Base-by-base conservation (phyloP, 92 coral and sea anemone genomes). In the Zoanthus sansibaricus region DNA sequence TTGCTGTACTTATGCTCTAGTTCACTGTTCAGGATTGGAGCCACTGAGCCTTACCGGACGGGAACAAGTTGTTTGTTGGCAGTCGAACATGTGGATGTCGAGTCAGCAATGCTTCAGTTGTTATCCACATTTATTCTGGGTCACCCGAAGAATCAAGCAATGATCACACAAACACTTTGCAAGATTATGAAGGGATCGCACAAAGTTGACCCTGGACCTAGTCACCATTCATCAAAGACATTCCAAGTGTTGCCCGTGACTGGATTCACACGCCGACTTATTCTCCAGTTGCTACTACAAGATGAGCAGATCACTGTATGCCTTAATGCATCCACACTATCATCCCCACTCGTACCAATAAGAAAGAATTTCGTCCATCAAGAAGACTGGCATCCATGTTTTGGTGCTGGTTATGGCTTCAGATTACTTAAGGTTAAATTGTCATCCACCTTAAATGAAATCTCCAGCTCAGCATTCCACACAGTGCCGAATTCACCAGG, bases 301-400 rank as follows among this genome's bases (percentile, higher is more conserved):
- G 99, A 97, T 51, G 97, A 93, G 78, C 91, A 80, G 9, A 78
- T 95, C 44, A 86, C 88, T 20, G 87, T 97, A 13, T 93, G 97
- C 76, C 71, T 97, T 71, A 91, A 89, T 25, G 82, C 90, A 54
- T 87, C 92, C 46, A 72, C 89, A 5, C 86, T 45, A 5, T 77
- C 91, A 55, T 88, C 94, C 58, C 92, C 91, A 46, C 84, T 91
- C 58, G 77, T 90, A 7, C 82, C 90, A n/a, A 88, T 91, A 33
- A 88, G 83, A 3, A 91, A 88, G 61, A 87, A 79, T 71, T 94
- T 94, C 52, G 83, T 82, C 76, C 99, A 97, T 78, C 86, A 87
- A 51, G 90, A 90, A 16, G 97, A 91, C 32, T 97, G 99, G 99
- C 99, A 93, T 70, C 99, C 99, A 32, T 87, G 98, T 73, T 93